Evolutionary conservation across 2,888 invertebrate genomes (phyloP), one percentile per base, ranked within the genome.

Genomic region (Aromia moschata): DNA sequence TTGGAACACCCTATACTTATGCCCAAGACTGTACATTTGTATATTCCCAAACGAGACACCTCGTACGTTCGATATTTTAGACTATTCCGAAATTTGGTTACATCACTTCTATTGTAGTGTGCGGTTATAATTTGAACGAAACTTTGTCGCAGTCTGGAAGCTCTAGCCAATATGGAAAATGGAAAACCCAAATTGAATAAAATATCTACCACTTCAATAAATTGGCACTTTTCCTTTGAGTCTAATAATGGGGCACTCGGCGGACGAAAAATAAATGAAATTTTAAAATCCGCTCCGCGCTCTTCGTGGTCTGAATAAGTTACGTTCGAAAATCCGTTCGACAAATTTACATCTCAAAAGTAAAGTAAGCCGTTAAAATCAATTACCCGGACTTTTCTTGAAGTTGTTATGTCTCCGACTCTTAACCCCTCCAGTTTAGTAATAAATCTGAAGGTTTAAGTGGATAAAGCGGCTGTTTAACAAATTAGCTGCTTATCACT

Each of bases 401-500:
- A 65, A 65, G 69, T 73, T 75, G 74, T 75, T 74, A 71, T 74
- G 73, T 73, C 74, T 76, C 69, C 70, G 62, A 57, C 51, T 70
- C 69, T 65, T 68, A 71, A 70, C 71, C 74, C 70, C 68, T 70
- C 67, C 71, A 68, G 71, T 66, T n/a, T 68, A 66, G 74, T 70
- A 74, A 77, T 77, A 77, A 78, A 78, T 78, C 74, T 72, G 71
- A 67, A 72, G 74, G 72, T 75, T 74, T 77, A 77, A 77, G 77
- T 77, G 75, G 77, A 78, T 77, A 71, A 76, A 76, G 72, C 74
- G 77, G 71, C 74, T 77, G 76, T 77, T 77, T 76, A 78, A 78
- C 77, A 79, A 79, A 79, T 79, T 79, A 78, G 78, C 77, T 75
- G 71, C 78, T 79, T 77, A 78, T 77, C 78, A 77, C 77, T 77